Evolutionary conservation across 2,797 vertebrate genomes (phyloP).

Genomic region (Gobio occitaniae): DNA sequence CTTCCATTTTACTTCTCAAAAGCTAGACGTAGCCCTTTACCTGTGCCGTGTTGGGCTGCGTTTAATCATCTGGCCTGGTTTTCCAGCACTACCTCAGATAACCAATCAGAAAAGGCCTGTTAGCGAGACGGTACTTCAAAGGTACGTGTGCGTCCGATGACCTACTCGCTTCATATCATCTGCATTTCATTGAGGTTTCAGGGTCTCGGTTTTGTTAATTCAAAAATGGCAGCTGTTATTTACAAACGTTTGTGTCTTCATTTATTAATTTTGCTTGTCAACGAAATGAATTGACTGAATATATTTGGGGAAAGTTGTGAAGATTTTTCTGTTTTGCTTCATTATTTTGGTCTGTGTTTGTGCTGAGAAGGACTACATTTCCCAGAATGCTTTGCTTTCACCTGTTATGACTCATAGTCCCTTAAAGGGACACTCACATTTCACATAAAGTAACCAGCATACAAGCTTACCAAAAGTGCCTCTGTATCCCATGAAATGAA

Average conservation of each 20-base stretch:
- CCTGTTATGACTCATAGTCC: constrained; percentile 19
- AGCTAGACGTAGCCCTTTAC: neutral
- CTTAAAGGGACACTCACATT: constrained; percentile 44
- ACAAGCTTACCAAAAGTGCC: constrained; percentile 60
- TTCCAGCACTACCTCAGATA: constrained; percentile 81
- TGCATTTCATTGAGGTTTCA: constrained; percentile 69
- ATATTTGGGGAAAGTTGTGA: constrained; percentile 36
- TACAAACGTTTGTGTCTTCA: constrained; percentile 62
- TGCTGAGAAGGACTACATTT: constrained; percentile 48
- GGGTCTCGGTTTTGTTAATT: constrained; percentile 78
- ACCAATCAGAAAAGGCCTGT: constrained; percentile 73
- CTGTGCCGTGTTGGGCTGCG: neutral
- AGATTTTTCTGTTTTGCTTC: constrained; percentile 39
- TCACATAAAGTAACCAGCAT: constrained; percentile 50
- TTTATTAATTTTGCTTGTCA: constrained; percentile 65
- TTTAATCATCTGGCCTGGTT: constrained; percentile 12
- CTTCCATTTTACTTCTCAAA: constrained; percentile 2
- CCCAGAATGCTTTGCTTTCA: constrained; percentile 49
- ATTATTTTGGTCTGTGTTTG: constrained; percentile 19
- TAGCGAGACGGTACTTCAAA: constrained; percentile 69
- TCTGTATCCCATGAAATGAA: constrained; percentile 39
- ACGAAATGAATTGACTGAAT: constrained; percentile 80
- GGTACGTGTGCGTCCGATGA: constrained; percentile 74
- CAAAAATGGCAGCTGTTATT: constrained; percentile 83
- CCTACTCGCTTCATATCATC: constrained; percentile 41